Evolutionary conservation across 2,113 vertebrate genomes (phyloP), one percentile per base, ranked within the genome.

Genomic region (Equus quagga): DNA sequence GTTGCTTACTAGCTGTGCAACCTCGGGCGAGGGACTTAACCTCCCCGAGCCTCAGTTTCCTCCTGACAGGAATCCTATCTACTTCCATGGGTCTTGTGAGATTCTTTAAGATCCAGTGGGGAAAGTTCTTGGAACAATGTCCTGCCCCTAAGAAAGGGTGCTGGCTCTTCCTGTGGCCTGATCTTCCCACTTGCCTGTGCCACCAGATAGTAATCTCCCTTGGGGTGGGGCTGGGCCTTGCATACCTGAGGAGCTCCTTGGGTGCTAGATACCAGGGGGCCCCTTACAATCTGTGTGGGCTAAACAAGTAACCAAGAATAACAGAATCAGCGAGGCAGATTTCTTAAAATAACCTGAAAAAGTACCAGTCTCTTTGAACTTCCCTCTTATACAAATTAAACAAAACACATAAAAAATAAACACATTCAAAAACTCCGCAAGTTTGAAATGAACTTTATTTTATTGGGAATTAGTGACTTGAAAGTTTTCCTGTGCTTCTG

Each of bases 261-360:
- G 65, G 44, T 5, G 17, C 67, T 23, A 24, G n/a, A 19, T 11
- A 60, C 64, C 21, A 8, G 58, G 36, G 75, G 46, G 54, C 64
- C 51, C 64, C 70, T 91, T 72, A 10, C 7, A 33, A 7, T 46
- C 8, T 12, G 33, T 0, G 0, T 75, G 24, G 28, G 9, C 64
- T 96, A 14, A 60, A 17, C 2, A 7, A 31, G 7, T 70, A 60
- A 83, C 67, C 21, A 91, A 89, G 78, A 94, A 87, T 73, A 89
- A 88, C 23, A 17, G 82, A 96, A 97, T 90, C 46, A 94, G 56
- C 51, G 49, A 89, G 76, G 76, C 70, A 83, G 60, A 18, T 70
- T 96, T 97, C 96, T 92, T 83, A 94, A 95, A 94, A 91, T n/a
- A 79, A 81, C 46, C 49, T 33, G 19, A 73, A 62, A 92, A 94